phyloP scores from a whole-genome alignment of 2,888 invertebrate species.

The Anagyrus pseudococci region DNA sequence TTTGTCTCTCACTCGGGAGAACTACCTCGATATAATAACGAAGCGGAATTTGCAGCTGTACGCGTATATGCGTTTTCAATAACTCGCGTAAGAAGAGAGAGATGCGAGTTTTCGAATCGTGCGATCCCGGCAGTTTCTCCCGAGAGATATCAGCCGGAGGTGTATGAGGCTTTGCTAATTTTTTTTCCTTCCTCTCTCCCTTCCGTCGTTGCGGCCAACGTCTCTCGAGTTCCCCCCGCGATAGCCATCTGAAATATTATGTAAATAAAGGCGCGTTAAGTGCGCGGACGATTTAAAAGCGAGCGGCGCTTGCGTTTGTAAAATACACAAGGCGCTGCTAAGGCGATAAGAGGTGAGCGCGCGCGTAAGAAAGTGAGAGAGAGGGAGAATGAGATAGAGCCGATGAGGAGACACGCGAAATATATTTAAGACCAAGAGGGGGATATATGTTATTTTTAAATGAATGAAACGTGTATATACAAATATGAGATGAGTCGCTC shows the following conservation, averaged over 20 bases:
- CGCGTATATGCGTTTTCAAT: too few relatives aligned
- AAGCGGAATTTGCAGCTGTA: too few relatives aligned
- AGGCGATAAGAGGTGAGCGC: constrained; percentile 12
- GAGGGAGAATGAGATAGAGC: constrained; percentile 13
- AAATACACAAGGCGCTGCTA: neutral
- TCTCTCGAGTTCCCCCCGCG: constrained; percentile 22
- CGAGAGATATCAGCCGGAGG: too few relatives aligned
- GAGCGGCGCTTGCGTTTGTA: constrained; percentile 18
- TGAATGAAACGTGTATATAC: constrained; percentile 23
- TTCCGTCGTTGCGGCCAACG: neutral
- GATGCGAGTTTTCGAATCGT: too few relatives aligned
- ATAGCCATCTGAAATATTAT: constrained; percentile 54
- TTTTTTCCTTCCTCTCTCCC: constrained; percentile 9
- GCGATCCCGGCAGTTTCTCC: too few relatives aligned
- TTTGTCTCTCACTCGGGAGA: too few relatives aligned
- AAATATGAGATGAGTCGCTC: constrained; percentile 19
- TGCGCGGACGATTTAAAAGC: constrained; percentile 40
- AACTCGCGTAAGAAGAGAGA: too few relatives aligned
- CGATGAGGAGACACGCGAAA: constrained; percentile 19
- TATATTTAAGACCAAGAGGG: neutral
- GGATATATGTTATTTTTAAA: constrained; percentile 28
- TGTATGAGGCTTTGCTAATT: too few relatives aligned
- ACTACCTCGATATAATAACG: too few relatives aligned
- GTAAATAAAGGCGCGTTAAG: constrained; percentile 53
- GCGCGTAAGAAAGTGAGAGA: constrained; percentile 35